A percentile compares a stretch with the other conserved stretches of the same genome.
Evolutionary conservation across 1,140 invertebrate species (phyloP).

Genomic region (Bemisia tabaci): DNA sequence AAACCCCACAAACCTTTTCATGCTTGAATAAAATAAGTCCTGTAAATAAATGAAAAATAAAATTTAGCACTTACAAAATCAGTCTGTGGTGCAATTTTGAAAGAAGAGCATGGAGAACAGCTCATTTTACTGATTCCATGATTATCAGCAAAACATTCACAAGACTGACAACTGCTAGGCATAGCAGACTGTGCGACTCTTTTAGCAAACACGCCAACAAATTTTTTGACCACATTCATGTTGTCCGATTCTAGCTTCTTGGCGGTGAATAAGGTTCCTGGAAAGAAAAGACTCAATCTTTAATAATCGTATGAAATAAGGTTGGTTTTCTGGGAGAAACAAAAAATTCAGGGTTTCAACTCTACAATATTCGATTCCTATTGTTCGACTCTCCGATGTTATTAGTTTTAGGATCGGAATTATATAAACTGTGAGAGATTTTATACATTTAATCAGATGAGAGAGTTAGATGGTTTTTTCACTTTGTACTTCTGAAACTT

Average conservation of each 20-base stretch:
- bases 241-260: conserved; percentile 43
- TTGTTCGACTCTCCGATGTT: background rate
- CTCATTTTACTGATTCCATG: conserved; percentile 48
- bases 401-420: background rate
- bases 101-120: conserved; percentile 40
- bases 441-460: background rate
- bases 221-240: conserved; percentile 43
- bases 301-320: background rate
- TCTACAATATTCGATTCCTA: background rate
- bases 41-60: too few relatives aligned
- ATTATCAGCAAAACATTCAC: conserved; percentile 53
- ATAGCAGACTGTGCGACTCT: conserved; percentile 45
- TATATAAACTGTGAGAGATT: background rate
- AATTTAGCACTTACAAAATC: conserved; percentile 35
- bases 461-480: too few relatives aligned
- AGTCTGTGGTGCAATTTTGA: conserved; percentile 34
- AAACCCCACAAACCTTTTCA: too few relatives aligned
- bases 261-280: conserved; percentile 44
- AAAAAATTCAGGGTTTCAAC: background rate
- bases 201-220: conserved; percentile 52
- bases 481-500: too few relatives aligned
- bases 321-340: background rate
- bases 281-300: conserved; percentile 25
- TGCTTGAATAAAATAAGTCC: too few relatives aligned
- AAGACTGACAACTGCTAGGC: conserved; percentile 49